These are phyloP conservation scores for Scyliorhinus canicula DNA, from an alignment of 2,797 vertebrate genomes.

Conservation along the genomic window DNA sequence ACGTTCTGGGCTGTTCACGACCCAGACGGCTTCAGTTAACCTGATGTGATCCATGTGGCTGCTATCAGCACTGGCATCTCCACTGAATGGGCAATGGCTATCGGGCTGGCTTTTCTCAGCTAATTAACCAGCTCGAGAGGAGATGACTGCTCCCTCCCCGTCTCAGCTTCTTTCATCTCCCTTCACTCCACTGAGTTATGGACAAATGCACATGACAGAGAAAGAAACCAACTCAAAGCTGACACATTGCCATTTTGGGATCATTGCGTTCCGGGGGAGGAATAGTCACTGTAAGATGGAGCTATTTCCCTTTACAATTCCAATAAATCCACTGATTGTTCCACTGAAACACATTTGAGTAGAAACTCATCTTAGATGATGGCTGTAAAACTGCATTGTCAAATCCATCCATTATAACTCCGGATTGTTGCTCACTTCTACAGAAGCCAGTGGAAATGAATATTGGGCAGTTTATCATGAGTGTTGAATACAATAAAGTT, in stretches of 20 bases:
- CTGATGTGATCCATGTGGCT: conserved; percentile 63
- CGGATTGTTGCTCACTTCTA: background rate
- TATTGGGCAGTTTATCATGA: background rate
- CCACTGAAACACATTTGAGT: background rate
- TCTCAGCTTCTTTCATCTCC: background rate
- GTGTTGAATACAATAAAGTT: background rate
- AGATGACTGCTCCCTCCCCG: conserved; percentile 28
- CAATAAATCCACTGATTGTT: background rate
- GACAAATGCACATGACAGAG: background rate
- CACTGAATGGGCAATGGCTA: conserved; percentile 56
- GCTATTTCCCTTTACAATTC: background rate
- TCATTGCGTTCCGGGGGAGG: background rate
- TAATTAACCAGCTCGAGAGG: conserved; percentile 52
- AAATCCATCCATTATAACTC: background rate
- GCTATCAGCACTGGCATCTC: conserved; percentile 57
- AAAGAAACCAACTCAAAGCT: background rate
- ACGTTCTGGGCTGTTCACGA: conserved; percentile 45
- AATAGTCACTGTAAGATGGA: background rate
- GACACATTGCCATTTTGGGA: background rate
- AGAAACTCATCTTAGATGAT: background rate
- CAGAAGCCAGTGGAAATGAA: background rate
- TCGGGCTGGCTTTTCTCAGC: conserved; percentile 49
- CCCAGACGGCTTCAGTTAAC: conserved; percentile 63
- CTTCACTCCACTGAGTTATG: background rate
- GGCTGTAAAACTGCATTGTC: background rate